phyloP scores from a whole-genome alignment of 2,797 vertebrate species.

The Uromys caudimaculatus region DNA sequence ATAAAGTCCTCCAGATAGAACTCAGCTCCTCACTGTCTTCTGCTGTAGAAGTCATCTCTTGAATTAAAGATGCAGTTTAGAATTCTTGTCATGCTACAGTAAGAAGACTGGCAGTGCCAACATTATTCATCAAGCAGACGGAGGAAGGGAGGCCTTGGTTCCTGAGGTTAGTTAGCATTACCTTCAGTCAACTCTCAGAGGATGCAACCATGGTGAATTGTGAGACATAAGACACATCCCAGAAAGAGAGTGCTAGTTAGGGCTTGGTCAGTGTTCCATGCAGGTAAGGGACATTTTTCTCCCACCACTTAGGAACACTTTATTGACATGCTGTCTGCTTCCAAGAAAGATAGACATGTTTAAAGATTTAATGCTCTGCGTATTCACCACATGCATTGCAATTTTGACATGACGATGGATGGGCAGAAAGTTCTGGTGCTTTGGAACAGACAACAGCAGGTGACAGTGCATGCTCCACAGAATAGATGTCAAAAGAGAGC shows the following conservation, averaged over 20 bases:
- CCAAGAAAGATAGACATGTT: slow-evolving; percentile 55
- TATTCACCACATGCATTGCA: slow-evolving; percentile 79
- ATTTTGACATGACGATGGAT: slow-evolving; percentile 44
- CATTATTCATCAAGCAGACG: slow-evolving; percentile 45
- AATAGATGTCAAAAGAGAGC: slow-evolving; percentile 65
- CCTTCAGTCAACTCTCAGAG: slow-evolving; percentile 43
- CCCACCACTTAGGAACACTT: slow-evolving; percentile 41
- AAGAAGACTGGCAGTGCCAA: not conserved
- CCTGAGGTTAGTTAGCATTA: not conserved
- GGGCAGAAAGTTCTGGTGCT: slow-evolving; percentile 37
- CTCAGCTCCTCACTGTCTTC: not conserved
- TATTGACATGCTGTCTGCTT: slow-evolving; percentile 77
- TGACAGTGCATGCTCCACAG: slow-evolving; percentile 51
- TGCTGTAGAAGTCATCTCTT: slow-evolving; percentile 60
- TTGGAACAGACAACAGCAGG: not conserved
- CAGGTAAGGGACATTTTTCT: slow-evolving; percentile 62
- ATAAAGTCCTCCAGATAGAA: not conserved
- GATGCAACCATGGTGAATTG: slow-evolving; percentile 50
- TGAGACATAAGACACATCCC: slow-evolving; percentile 34
- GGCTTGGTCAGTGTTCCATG: slow-evolving; percentile 71
- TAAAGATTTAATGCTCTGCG: slow-evolving; percentile 30
- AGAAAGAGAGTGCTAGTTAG: slow-evolving; percentile 38
- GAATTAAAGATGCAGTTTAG: slow-evolving; percentile 77
- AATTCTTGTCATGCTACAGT: slow-evolving; percentile 58
- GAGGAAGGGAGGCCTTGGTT: not conserved